A percentile compares a stretch with the other conserved stretches of the same genome.
Conservation (phyloP, 2,113 vertebrate species). For the Phrynosoma blainvillii region DNA sequence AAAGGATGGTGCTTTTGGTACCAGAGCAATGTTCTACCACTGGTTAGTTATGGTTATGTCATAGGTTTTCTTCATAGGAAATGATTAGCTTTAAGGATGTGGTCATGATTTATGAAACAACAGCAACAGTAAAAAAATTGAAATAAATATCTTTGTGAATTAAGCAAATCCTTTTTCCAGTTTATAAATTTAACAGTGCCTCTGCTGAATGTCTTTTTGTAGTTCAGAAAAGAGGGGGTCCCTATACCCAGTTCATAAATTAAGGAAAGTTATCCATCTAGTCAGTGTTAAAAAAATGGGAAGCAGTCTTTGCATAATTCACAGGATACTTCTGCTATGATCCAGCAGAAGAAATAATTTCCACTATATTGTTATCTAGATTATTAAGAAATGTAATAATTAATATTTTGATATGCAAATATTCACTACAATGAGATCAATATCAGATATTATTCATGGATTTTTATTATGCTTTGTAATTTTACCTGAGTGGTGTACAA, state of each 20-base stretch:
- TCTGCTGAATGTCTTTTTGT: background rate
- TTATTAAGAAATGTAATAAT: background rate
- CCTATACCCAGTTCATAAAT: slow-evolving; percentile 27
- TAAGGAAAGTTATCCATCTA: slow-evolving; percentile 12
- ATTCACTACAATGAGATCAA: background rate
- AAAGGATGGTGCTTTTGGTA: background rate
- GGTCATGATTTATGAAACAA: slow-evolving; percentile 3
- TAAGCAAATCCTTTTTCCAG: background rate
- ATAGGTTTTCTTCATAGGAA: no score
- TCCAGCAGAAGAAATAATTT: slow-evolving; percentile 16
- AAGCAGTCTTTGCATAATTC: slow-evolving; percentile 22
- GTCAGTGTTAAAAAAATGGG: slow-evolving; percentile 29
- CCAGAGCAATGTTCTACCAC: background rate
- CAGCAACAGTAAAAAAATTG: background rate
- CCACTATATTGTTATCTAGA: slow-evolving; percentile 26
- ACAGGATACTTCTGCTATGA: slow-evolving; percentile 25
- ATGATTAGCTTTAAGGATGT: background rate
- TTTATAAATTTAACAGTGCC: background rate
- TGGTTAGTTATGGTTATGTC: background rate
- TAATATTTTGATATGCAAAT: background rate
- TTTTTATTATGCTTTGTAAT: background rate
- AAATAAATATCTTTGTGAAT: slow-evolving; percentile 2
- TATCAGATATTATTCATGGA: background rate
- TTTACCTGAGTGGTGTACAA: background rate
- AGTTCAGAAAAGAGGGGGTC: slow-evolving; percentile 15